Evolutionary conservation across 1,140 invertebrate genomes (phyloP).

Genomic region (Phortica variegata): DNA sequence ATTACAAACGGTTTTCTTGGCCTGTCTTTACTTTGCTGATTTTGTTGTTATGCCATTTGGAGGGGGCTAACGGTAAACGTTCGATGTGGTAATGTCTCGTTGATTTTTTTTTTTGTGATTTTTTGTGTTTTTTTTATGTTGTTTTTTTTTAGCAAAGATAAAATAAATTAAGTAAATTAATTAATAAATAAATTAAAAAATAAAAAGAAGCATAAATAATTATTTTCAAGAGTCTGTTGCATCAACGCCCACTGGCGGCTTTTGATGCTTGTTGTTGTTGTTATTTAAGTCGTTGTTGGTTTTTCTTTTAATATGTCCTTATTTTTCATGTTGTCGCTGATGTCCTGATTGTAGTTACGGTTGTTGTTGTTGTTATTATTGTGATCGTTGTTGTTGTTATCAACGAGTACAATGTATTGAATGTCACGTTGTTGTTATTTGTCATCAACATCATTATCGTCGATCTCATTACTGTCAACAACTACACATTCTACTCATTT

Average conservation of each 20-base stretch:
- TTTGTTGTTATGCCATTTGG: constrained; percentile 20
- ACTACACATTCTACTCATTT: no score
- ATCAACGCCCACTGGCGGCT: constrained; percentile 12
- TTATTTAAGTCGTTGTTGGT: constrained; percentile 33
- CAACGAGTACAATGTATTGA: background rate
- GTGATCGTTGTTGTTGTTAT: constrained; percentile 10
- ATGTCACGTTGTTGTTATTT: constrained; percentile 12
- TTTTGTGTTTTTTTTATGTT: background rate
- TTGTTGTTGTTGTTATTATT: constrained; percentile 12
- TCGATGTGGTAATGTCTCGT: background rate
- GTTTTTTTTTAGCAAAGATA: constrained; percentile 17
- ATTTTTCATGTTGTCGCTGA: no score
- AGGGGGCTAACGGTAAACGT: background rate
- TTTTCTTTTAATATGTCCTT: constrained; percentile 10
- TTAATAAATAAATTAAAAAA: constrained; percentile 52
- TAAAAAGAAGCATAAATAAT: constrained; percentile 49
- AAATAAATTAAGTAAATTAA: constrained; percentile 56
- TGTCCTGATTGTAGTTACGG: constrained; percentile 9
- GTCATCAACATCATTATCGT: background rate
- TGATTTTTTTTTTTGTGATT: constrained; percentile 1
- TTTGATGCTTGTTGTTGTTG: no score
- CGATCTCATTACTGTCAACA: background rate
- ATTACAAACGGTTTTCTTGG: constrained; percentile 24
- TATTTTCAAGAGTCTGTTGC: constrained; percentile 37
- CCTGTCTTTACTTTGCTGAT: constrained; percentile 17